phyloP scores from a whole-genome alignment of 2,113 vertebrate species.

The Urocolius indicus region DNA sequence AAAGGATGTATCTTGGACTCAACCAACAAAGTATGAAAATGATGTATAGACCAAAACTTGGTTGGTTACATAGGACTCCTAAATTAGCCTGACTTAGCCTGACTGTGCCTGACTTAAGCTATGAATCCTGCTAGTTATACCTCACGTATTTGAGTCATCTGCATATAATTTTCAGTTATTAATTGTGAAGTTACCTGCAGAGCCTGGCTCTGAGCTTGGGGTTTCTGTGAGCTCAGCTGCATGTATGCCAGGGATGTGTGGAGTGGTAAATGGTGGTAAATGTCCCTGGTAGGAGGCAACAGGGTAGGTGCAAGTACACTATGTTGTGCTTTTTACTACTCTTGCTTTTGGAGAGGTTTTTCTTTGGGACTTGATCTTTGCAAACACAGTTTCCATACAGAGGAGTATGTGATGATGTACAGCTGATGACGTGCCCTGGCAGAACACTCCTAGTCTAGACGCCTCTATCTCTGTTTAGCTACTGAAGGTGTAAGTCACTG shows the following conservation, averaged over 20 bases:
- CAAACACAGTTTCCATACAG: neutral
- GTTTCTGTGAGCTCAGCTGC: fast-evolving
- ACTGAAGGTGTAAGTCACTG: neutral
- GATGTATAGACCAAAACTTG: neutral
- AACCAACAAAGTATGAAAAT: neutral
- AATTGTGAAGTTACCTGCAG: neutral
- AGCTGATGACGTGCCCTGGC: neutral
- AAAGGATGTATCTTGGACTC: neutral
- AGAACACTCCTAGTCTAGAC: conserved; percentile 55
- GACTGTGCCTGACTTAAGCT: neutral
- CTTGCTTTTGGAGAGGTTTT: neutral
- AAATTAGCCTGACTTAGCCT: neutral
- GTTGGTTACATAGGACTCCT: neutral
- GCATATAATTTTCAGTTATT: neutral
- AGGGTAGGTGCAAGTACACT: neutral
- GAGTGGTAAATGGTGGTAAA: neutral
- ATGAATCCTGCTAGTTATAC: neutral
- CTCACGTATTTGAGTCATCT: neutral
- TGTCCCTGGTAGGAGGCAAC: neutral
- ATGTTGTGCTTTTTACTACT: neutral
- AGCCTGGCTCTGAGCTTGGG: neutral
- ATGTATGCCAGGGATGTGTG: fast-evolving
- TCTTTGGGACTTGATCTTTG: neutral
- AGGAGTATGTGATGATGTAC: neutral
- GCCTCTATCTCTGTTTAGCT: conserved; percentile 4